These are phyloP conservation scores for Halictus ligatus DNA, from an alignment of 2,888 invertebrate genomes.

Conservation along the genomic window DNA sequence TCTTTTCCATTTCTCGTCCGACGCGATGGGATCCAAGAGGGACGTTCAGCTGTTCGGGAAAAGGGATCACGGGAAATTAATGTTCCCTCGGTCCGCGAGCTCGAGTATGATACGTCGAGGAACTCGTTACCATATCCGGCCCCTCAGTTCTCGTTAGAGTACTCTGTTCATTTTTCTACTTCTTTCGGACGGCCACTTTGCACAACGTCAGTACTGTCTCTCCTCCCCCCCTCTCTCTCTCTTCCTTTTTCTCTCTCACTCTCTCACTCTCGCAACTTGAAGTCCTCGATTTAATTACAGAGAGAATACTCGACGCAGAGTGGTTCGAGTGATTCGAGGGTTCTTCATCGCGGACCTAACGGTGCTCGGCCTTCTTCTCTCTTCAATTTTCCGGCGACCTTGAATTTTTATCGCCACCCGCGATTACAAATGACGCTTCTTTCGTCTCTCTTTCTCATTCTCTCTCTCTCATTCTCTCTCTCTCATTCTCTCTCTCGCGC, in stretches of 20 bases:
- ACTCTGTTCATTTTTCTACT: conserved; percentile 8
- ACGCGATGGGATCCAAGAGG: neutral
- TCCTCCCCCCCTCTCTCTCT: neutral
- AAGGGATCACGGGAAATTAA: neutral
- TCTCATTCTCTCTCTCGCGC: too few species aligned
- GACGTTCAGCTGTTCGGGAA: neutral
- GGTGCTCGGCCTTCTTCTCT: conserved; percentile 15
- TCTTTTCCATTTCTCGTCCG: neutral
- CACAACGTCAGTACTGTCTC: neutral
- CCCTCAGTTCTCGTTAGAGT: neutral
- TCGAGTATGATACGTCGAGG: neutral
- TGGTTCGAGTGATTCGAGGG: conserved; percentile 45
- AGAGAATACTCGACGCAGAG: conserved; percentile 44
- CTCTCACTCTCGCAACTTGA: neutral
- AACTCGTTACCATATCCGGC: neutral
- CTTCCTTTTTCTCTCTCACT: neutral
- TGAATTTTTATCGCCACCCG: neutral
- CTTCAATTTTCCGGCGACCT: conserved; percentile 10
- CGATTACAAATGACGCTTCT: neutral
- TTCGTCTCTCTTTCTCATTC: neutral
- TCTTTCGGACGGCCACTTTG: conserved; percentile 4
- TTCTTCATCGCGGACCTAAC: conserved; percentile 36
- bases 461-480: neutral
- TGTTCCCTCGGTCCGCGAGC: neutral
- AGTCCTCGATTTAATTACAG: conserved; percentile 50